phyloP scores from a whole-genome alignment of 2,797 vertebrate genomes.

The Falco peregrinus region DNA sequence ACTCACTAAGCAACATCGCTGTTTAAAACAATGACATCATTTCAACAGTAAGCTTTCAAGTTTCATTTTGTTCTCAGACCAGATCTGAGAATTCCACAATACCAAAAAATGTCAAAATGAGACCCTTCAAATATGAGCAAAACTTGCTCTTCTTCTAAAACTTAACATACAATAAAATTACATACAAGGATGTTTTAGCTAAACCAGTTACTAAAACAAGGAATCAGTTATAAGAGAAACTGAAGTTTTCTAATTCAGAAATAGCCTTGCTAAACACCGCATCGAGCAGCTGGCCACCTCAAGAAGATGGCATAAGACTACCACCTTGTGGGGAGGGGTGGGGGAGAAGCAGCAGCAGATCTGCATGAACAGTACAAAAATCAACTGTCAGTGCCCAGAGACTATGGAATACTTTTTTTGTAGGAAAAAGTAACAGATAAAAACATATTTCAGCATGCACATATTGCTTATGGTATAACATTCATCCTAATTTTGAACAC shows the following conservation, averaged over 20 bases:
- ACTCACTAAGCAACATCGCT: not conserved
- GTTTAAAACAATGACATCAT: not conserved
- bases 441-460: not conserved
- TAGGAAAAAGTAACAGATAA: not conserved
- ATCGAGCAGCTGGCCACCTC: not conserved
- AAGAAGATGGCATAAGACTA: slow-evolving; percentile 14
- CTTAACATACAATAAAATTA: not conserved
- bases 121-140: not conserved
- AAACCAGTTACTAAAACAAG: not conserved
- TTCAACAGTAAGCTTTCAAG: not conserved
- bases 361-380: not conserved
- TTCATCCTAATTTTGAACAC: not conserved
- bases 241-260: not conserved
- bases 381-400: not conserved
- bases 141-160: not conserved
- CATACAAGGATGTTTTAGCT: not conserved
- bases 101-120: not conserved
- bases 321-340: slow-evolving; percentile 36
- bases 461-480: not conserved
- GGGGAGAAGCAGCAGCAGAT: no score
- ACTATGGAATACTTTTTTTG: not conserved
- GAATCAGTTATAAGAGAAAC: not conserved
- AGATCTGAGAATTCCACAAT: not conserved
- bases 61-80: not conserved
- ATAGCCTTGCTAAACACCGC: not conserved